These are phyloP conservation scores for Tupiocoris notatus DNA, from an alignment of 2,888 invertebrate species.

Conservation along the genomic window DNA sequence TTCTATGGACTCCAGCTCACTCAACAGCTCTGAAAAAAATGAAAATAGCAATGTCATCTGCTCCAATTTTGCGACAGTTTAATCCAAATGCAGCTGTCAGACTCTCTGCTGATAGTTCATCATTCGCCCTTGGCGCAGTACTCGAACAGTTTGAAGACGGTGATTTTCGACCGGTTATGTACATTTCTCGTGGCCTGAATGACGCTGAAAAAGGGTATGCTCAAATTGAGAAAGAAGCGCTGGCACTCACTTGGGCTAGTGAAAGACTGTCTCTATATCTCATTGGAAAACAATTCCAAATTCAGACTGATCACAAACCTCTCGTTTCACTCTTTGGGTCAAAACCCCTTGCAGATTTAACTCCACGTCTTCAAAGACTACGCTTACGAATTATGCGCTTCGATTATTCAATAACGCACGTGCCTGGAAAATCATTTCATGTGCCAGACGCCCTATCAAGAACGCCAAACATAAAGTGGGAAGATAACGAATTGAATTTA, in stretches of 20 bases:
- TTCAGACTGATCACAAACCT: slow-evolving; percentile 8
- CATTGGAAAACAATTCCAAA: slow-evolving; percentile 47
- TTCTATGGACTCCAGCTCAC: not conserved
- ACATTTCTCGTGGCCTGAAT: too few relatives aligned
- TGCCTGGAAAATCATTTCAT: slow-evolving; percentile 51
- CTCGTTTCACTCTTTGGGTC: slow-evolving; percentile 51
- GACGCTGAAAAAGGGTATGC: too few relatives aligned
- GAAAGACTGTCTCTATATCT: slow-evolving; percentile 52
- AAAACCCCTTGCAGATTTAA: slow-evolving; percentile 52
- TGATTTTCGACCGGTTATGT: too few relatives aligned
- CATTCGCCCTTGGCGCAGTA: too few relatives aligned
- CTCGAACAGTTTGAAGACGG: too few relatives aligned
- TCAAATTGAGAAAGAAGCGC: slow-evolving; percentile 35
- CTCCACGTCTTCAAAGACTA: slow-evolving; percentile 53
- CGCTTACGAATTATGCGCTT: slow-evolving; percentile 51
- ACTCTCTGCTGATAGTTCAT: slow-evolving; percentile 50
- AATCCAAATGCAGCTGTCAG: slow-evolving; percentile 44
- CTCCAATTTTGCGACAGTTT: slow-evolving; percentile 2
- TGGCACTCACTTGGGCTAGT: slow-evolving; percentile 50
- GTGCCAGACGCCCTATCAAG: slow-evolving; percentile 51
- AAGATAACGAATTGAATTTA: not conserved
- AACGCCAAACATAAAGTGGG: not conserved
- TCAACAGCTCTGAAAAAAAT: slow-evolving; percentile 36
- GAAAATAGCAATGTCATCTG: not conserved
- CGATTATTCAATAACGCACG: slow-evolving; percentile 50